phyloP scores from a whole-genome alignment of 2,113 vertebrate species.

The Crotalus horridus region DNA sequence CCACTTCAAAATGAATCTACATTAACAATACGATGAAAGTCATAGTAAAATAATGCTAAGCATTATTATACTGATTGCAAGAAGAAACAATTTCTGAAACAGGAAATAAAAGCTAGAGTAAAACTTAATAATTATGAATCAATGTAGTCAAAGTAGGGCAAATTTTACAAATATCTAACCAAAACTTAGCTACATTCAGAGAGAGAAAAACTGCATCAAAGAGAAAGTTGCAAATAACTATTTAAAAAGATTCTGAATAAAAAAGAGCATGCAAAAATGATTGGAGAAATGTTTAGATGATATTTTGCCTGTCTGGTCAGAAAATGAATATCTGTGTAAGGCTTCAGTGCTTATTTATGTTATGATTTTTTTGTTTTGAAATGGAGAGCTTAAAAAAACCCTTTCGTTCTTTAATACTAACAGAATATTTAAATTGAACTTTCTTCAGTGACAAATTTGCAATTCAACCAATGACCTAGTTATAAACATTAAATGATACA shows the following conservation, averaged over 20 bases:
- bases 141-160: neutral
- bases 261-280: neutral
- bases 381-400: neutral
- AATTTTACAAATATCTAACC: neutral
- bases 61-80: neutral
- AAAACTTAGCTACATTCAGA: neutral
- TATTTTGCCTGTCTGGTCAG: neutral
- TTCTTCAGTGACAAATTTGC: neutral
- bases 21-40: neutral
- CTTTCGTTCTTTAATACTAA: neutral
- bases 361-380: neutral
- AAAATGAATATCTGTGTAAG: neutral
- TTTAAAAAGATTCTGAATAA: neutral
- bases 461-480: neutral
- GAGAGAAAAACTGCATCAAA: neutral
- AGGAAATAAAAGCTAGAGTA: neutral
- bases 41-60: neutral
- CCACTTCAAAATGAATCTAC: neutral
- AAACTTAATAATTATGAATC: neutral
- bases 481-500: neutral
- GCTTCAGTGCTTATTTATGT: neutral
- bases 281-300: neutral
- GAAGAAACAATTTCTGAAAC: neutral
- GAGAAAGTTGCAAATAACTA: neutral
- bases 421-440: neutral